phyloP scores from a whole-genome alignment of 1,140 invertebrate species.

The Antheraea pernyi region DNA sequence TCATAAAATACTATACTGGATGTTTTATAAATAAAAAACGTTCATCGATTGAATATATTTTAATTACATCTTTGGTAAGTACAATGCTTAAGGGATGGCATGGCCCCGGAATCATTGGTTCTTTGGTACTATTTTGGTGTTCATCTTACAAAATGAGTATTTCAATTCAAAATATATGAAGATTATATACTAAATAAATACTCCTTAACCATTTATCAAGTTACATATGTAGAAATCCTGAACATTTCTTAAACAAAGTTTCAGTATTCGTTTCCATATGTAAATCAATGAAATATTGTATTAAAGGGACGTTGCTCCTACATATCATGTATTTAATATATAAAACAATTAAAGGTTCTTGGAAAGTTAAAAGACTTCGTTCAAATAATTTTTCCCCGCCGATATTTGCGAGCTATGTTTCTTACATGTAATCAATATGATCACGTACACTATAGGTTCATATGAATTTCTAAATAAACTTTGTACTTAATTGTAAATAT shows the following conservation, averaged over 20 bases:
- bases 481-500: too few relatives aligned
- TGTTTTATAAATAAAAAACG: neutral
- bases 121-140: constrained; percentile 43
- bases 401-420: neutral
- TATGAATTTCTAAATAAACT: neutral
- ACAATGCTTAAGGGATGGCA: constrained; percentile 55
- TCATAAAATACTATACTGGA: too few relatives aligned
- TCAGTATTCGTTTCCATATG: neutral
- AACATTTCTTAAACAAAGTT: neutral
- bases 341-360: neutral
- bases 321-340: neutral
- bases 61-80: constrained; percentile 72
- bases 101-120: constrained; percentile 49
- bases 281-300: neutral
- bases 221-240: neutral
- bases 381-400: neutral
- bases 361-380: neutral
- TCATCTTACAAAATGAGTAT: constrained; percentile 3
- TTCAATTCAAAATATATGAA: neutral
- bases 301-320: neutral
- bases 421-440: neutral
- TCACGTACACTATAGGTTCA: neutral
- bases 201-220: neutral
- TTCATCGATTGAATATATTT: neutral
- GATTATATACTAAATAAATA: neutral